Conservation (phyloP, 2,113 vertebrate species). For the Tachuris rubrigastra region DNA sequence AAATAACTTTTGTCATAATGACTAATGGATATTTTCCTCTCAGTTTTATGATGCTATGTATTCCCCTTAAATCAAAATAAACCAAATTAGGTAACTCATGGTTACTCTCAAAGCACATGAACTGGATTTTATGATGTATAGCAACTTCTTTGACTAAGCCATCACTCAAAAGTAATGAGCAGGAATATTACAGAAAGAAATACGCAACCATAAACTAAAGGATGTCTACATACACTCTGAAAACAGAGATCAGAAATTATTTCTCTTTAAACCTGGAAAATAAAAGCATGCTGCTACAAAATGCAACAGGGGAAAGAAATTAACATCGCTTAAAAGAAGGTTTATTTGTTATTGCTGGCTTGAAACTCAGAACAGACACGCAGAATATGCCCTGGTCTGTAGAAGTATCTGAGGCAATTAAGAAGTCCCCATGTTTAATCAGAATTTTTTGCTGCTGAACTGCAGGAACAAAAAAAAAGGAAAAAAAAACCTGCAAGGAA, state of each 20-base stretch:
- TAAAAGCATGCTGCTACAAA: conserved; percentile 64
- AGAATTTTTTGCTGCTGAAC: conserved; percentile 68
- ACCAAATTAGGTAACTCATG: conserved; percentile 71
- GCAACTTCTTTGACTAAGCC: conserved; percentile 73
- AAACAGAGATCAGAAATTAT: conserved; percentile 47
- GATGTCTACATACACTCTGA: conserved; percentile 64
- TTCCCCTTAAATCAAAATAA: conserved; percentile 75
- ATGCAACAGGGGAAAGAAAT: conserved; percentile 62
- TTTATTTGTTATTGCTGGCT: conserved; percentile 55
- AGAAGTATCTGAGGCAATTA: conserved; percentile 66
- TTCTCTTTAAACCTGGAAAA: conserved; percentile 59
- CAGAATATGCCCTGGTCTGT: conserved; percentile 51
- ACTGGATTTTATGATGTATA: conserved; percentile 74
- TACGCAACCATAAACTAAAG: conserved; percentile 59
- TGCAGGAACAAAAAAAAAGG: conserved; percentile 67
- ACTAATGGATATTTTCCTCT: conserved; percentile 70
- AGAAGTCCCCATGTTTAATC: conserved; percentile 44
- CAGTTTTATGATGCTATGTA: conserved; percentile 65
- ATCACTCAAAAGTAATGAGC: conserved; percentile 65
- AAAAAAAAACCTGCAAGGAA: conserved; percentile 59
- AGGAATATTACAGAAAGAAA: conserved; percentile 69
- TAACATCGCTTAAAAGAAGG: conserved; percentile 67
- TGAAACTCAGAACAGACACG: conserved; percentile 51
- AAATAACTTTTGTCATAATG: conserved; percentile 66
- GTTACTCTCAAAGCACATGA: conserved; percentile 69